phyloP scores from a whole-genome alignment of 2,797 vertebrate genomes.

The Pampus argenteus region DNA sequence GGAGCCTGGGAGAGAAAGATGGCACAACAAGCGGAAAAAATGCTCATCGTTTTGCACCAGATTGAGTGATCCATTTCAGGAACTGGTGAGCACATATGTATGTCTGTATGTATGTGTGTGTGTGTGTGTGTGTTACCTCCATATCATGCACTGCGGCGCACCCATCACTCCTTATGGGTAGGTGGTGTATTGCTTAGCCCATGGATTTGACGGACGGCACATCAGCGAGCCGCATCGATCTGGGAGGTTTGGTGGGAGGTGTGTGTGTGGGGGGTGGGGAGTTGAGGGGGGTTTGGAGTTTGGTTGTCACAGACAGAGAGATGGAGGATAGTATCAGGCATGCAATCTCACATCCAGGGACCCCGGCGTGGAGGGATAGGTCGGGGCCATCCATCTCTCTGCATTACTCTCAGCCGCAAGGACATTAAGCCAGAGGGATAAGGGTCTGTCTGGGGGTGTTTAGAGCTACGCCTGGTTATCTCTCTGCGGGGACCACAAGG shows the following conservation, averaged over 20 bases:
- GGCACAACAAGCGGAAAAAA: constrained; percentile 60
- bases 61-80: constrained; percentile 75
- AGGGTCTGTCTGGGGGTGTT: constrained; percentile 84
- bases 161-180: constrained; percentile 71
- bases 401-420: constrained; percentile 83
- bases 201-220: constrained; percentile 80
- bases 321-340: constrained; percentile 84
- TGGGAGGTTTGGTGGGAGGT: constrained; percentile 48
- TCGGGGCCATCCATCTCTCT: constrained; percentile 82
- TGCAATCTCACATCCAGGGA: constrained; percentile 82
- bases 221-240: constrained; percentile 82
- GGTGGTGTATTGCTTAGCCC: constrained; percentile 77
- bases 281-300: constrained; percentile 35
- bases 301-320: constrained; percentile 81
- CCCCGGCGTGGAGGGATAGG: constrained; percentile 77
- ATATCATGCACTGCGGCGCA: constrained; percentile 74
- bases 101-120: constrained; percentile 30
- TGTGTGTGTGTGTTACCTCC: constrained; percentile 50
- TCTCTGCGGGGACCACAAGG: constrained; percentile 68
- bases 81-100: constrained; percentile 49
- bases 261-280: constrained; percentile 8
- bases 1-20: constrained; percentile 54
- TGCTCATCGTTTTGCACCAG: constrained; percentile 68
- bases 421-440: constrained; percentile 85
- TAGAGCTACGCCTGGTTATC: constrained; percentile 82